A percentile compares a stretch with the other conserved stretches of the same genome.
These are phyloP conservation scores for Drosophila burlai DNA, from an alignment of 1,140 invertebrate species.

Conservation along the genomic window DNA sequence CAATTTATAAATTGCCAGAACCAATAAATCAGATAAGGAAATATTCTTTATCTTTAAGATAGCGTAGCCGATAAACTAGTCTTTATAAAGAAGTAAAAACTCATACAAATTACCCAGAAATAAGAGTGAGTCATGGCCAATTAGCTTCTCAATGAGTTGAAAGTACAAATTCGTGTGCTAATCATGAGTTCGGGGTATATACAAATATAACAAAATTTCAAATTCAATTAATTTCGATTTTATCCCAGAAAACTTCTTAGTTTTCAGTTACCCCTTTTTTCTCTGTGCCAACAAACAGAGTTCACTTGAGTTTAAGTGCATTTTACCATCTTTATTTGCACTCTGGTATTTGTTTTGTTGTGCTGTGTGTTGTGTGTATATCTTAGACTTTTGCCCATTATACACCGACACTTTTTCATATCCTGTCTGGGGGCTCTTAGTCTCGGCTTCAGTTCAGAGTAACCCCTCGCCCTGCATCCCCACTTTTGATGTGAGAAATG, in stretches of 20 bases:
- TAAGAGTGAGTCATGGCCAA: constrained; percentile 26
- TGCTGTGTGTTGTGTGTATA: constrained; percentile 9
- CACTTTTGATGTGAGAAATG: constrained; percentile 65
- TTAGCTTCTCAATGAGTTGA: constrained; percentile 5
- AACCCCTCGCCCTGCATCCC: constrained; percentile 18
- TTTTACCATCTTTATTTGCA: constrained; percentile 79
- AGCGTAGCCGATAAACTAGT: constrained; percentile 27
- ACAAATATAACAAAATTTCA: neutral
- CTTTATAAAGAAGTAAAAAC: constrained; percentile 31
- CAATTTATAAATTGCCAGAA: constrained; percentile 13
- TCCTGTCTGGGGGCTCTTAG: constrained; percentile 71
- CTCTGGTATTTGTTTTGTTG: constrained; percentile 72
- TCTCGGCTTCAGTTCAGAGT: constrained; percentile 49
- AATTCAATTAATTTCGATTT: constrained; percentile 2
- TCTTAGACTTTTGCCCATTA: constrained; percentile 67
- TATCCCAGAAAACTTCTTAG: neutral
- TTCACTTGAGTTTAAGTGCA: constrained; percentile 81
- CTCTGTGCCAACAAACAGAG: constrained; percentile 23
- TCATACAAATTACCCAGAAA: constrained; percentile 16
- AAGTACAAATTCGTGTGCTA: constrained; percentile 20
- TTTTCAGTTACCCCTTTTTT: neutral
- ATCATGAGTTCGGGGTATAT: constrained; percentile 15
- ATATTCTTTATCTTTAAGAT: constrained; percentile 28
- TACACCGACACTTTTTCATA: constrained; percentile 82
- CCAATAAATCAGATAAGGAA: constrained; percentile 42